These are phyloP conservation scores for Microchirus variegatus DNA, from an alignment of 2,797 vertebrate species.

Conservation along the genomic window DNA sequence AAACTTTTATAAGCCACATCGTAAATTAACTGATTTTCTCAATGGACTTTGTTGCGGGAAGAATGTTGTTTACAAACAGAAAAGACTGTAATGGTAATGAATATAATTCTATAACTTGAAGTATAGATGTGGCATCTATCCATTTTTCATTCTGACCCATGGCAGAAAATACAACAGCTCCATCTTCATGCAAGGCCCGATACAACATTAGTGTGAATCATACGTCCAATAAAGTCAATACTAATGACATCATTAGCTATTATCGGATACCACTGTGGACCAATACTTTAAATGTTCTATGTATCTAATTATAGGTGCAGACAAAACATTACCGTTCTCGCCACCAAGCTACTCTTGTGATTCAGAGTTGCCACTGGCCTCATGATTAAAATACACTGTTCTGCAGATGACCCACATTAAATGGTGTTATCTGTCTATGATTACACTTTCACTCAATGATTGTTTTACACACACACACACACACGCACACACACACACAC, in stretches of 20 bases:
- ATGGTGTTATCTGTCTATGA: constrained; percentile 18
- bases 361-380: constrained; percentile 17
- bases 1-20: too few species aligned
- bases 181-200: too few species aligned
- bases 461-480: constrained; percentile 2
- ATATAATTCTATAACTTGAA: too few species aligned
- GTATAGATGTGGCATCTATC: too few species aligned
- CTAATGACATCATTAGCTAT: not conserved
- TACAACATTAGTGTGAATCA: not conserved
- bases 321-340: not conserved
- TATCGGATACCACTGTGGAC: not conserved
- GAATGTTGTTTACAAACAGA: too few species aligned
- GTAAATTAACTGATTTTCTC: too few species aligned
- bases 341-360: not conserved
- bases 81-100: too few species aligned
- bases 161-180: too few species aligned
- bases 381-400: constrained; percentile 21
- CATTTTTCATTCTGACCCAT: too few species aligned
- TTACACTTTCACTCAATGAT: constrained; percentile 27
- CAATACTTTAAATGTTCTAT: not conserved
- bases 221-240: not conserved
- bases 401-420: constrained; percentile 32
- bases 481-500: not conserved
- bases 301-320: not conserved
- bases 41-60: too few species aligned